Evolutionary conservation across 2,888 invertebrate species (phyloP).

Genomic region (Spodoptera exigua): DNA sequence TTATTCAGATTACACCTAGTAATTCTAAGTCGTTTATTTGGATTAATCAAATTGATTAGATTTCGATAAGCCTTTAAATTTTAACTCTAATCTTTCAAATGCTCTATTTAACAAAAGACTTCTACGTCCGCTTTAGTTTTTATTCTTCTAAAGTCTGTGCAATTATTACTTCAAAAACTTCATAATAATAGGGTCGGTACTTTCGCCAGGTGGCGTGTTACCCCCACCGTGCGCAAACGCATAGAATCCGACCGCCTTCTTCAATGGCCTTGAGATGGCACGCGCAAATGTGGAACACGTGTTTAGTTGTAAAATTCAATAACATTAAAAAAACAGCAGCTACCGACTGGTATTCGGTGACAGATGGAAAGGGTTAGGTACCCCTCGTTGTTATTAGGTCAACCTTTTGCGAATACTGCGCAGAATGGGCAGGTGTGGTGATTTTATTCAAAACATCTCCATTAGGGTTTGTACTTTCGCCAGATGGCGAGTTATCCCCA

Average conservation of each 20-base stretch:
- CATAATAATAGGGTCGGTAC: conserved; percentile 41
- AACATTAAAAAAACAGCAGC: conserved; percentile 17
- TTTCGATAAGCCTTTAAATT: background rate
- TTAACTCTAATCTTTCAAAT: background rate
- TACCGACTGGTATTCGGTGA: conserved; percentile 3
- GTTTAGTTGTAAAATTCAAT: background rate
- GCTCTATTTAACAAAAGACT: background rate
- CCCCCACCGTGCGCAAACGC: conserved; percentile 40
- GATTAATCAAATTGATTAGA: conserved; percentile 9
- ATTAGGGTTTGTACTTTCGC: conserved; percentile 61
- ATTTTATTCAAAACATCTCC: conserved; percentile 32
- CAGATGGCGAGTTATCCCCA: conserved; percentile 52
- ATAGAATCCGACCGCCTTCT: conserved; percentile 45
- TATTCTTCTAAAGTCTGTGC: conserved; percentile 20
- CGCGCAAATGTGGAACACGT: conserved; percentile 15
- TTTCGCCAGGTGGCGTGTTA: conserved; percentile 57
- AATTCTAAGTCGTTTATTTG: conserved; percentile 1
- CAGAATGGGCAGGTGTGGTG: conserved; percentile 36
- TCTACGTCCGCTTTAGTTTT: background rate
- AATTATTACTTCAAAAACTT: conserved; percentile 20
- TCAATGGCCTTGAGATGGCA: conserved; percentile 31
- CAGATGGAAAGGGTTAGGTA: background rate
- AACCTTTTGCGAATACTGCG: conserved; percentile 2
- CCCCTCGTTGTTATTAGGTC: background rate
- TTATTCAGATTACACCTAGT: conserved; percentile 12